Conservation (phyloP, 1,140 invertebrate genomes). For the Temnothorax longispinosus region DNA sequence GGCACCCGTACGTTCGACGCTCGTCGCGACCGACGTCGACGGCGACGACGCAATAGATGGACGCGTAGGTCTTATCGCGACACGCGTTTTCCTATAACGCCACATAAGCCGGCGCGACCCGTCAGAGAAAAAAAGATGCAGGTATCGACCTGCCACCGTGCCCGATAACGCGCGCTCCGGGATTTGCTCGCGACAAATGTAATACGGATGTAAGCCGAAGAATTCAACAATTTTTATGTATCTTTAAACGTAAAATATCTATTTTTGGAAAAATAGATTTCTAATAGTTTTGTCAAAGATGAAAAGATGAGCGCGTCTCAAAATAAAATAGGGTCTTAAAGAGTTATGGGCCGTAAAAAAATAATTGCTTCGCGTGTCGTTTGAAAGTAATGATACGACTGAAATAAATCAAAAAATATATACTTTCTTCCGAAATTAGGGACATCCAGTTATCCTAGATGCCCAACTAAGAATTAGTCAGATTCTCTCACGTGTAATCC, state of each 20-base stretch:
- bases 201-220: not conserved
- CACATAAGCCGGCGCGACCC: not conserved
- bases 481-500: not conserved
- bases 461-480: not conserved
- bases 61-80: conserved; percentile 29
- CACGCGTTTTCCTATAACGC: not conserved
- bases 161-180: conserved; percentile 26
- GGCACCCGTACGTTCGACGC: conserved; percentile 63
- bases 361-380: not conserved
- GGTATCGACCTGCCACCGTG: not conserved
- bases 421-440: not conserved
- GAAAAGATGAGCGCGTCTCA: not conserved
- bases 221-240: not conserved
- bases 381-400: not conserved
- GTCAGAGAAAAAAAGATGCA: conserved; percentile 29
- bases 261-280: not conserved
- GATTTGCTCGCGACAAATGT: not conserved
- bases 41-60: conserved; percentile 48
- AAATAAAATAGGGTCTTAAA: not conserved
- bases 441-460: not conserved
- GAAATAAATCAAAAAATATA: conserved; percentile 13
- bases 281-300: not conserved
- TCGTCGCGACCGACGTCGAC: not conserved
- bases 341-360: not conserved
- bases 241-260: not conserved